These are phyloP conservation scores for Apodemus speciosus DNA, from an alignment of 2,113 vertebrate genomes.

Conservation along the genomic window DNA sequence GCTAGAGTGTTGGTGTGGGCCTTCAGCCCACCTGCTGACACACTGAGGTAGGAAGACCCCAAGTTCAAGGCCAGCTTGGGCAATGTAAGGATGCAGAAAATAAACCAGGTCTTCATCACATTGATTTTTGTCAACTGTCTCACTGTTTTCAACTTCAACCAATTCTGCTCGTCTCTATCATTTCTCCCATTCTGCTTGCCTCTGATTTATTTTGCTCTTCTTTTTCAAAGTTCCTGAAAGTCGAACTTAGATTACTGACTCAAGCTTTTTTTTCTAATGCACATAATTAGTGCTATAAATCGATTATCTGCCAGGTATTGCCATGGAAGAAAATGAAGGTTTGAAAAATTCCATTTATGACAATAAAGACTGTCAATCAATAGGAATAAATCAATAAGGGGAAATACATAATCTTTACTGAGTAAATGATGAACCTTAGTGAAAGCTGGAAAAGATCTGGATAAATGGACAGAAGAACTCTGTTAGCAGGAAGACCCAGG, in stretches of 20 bases:
- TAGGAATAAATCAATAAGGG: neutral
- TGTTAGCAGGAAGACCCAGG: neutral
- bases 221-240: neutral
- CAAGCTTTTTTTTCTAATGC: neutral
- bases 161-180: neutral
- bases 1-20: neutral
- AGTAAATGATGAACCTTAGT: constrained; percentile 14
- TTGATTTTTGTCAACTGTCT: neutral
- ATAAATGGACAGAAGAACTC: constrained; percentile 22
- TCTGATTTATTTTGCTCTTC: neutral
- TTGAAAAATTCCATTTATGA: neutral
- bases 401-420: constrained; percentile 3
- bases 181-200: neutral
- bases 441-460: constrained; percentile 20
- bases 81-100: neutral
- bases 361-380: neutral
- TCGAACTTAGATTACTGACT: constrained; percentile 13
- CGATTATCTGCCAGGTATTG: neutral
- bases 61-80: neutral
- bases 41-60: neutral
- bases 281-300: neutral
- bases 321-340: neutral
- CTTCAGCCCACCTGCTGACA: neutral
- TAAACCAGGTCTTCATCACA: neutral
- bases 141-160: neutral